Evolutionary conservation across 2,888 invertebrate species (phyloP), one percentile per base, ranked within the genome.

Genomic region (Theristus sp.): DNA sequence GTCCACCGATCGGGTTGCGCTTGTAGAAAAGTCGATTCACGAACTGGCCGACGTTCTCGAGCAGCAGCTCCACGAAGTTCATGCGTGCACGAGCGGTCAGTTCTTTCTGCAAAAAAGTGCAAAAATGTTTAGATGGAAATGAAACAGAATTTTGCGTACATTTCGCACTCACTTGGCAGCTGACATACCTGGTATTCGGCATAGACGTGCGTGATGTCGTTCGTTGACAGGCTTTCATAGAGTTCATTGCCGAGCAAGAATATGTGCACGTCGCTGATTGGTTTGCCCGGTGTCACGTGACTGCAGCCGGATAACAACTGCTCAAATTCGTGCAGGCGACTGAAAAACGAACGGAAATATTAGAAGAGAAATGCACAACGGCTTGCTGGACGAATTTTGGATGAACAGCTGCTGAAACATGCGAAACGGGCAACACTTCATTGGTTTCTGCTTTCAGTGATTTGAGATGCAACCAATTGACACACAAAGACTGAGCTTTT

Each of bases 211-310:
- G 87, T 86, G 70, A 88, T 86, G 73, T 93, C 91, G 61, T 84
- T 84, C 69, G 89, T 89, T 0, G 87, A 83, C 59, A 94, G 79
- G 20, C 87, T 86, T 76, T 90, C 90, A 75, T 88, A 93, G 73
- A 90, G 90, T 75, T 91, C 90, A 52, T 90, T 82, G 0, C 91
- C 93, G 85, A 90, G 86, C 72, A 94, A 86, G 62, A 90, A 79
- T 1, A 91, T 74, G 60, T 75, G 72, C 47, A 90, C 89, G 76
- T 93, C 93, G 0, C 85, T 84, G 65, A 93, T 77, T 68, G 86
- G 84, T 76, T 91, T 90, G n/a, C 93, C 93, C 1, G 91, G 89
- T 0, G 89, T 90, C 31, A 93, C 89, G 76, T 91, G 90, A 1
- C 88, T 87, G 0, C 90, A 90, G 75, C 90, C 90, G 75, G 89